Base-by-base conservation (phyloP, 2,888 invertebrate species). In the Agonum fuliginosum region DNA sequence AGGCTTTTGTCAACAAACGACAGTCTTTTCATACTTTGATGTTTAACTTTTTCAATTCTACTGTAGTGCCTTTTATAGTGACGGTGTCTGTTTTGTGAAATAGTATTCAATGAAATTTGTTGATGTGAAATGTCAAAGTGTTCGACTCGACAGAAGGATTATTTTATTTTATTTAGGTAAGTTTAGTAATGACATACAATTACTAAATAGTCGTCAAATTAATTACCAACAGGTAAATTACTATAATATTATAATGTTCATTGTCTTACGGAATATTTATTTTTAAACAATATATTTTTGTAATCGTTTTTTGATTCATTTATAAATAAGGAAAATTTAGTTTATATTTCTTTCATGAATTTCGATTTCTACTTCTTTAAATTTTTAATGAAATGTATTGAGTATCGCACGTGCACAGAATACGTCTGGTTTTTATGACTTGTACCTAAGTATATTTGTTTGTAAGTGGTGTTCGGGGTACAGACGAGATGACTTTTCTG, bases 1-100 rank as follows among this genome's bases (percentile, higher is more conserved):
- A 67, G 67, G 67, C 77, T 77, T 77, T 77, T 77, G 77, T 77
- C 77, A 77, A 77, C 77, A 77, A 77, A 77, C 70, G 37, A 51
- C 41, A 41, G 4, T 41, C 58, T 70, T 77, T 69, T 70, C 37
- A 77, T 54, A 51, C 77, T 34, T 77, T 58, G 37, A 70, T 70
- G 54, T 70, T 22, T 27, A 46, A 70, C 41, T 70, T 70, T 75
- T 69, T 70, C 14, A 77, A 77, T 77, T 77, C 58, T 43, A 14
- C 41, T 48, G 70, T 67, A 22, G 67, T 65, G 48, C 34, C 12
- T 67, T n/a, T 51, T 14, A 6, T 14, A 46, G 70, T 70, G 70
- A 70, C 24, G 43, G 67, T 73, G 67, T 54, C 12, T 14, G 14
- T 46, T 46, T 27, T 46, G 70, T 70, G 70, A 43, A 24, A 20